Percentiles rank a stretch among this genome's conserved stretches.
phyloP scores from a whole-genome alignment of 2,113 vertebrate genomes.

The Tringa solitaria region DNA sequence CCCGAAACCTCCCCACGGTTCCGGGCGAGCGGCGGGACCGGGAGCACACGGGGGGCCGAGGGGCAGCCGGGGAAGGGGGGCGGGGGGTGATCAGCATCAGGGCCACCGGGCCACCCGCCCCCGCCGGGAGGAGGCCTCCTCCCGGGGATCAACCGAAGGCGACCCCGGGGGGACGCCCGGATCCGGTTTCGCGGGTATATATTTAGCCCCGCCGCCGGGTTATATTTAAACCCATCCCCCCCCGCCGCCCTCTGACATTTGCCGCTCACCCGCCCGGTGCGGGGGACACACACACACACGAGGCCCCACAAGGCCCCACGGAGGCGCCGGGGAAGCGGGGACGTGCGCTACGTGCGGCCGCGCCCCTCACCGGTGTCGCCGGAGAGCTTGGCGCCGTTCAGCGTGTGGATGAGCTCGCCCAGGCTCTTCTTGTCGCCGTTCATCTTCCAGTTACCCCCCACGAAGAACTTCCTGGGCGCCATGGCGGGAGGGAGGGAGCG shows the following conservation, averaged over 20 bases:
- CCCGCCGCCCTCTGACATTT: constrained; percentile 59
- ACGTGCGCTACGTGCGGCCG: constrained; percentile 47
- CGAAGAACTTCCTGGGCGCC: constrained; percentile 93
- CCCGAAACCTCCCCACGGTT: not conserved
- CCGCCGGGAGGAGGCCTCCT: not conserved
- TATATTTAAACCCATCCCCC: constrained; percentile 34
- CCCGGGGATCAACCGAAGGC: not conserved
- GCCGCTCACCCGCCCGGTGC: not conserved
- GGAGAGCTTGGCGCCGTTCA: constrained; percentile 86
- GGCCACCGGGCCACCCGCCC: not conserved
- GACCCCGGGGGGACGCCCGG: not conserved
- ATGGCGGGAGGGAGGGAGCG: constrained; percentile 60
- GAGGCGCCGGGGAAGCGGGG: not conserved
- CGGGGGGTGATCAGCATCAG: not conserved
- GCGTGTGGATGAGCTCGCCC: constrained; percentile 85
- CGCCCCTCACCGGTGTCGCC: constrained; percentile 83
- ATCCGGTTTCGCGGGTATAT: constrained; percentile 43
- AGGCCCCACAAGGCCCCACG: not conserved
- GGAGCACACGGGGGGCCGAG: too few species aligned
- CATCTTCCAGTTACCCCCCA: constrained; percentile 98
- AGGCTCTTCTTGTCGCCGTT: constrained; percentile 94
- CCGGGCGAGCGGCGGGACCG: too few species aligned
- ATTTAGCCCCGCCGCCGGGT: not conserved
- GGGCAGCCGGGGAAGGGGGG: not conserved
- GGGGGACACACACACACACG: not conserved